phyloP scores from a whole-genome alignment of 2,797 vertebrate species.

The Sitta carolinensis region DNA sequence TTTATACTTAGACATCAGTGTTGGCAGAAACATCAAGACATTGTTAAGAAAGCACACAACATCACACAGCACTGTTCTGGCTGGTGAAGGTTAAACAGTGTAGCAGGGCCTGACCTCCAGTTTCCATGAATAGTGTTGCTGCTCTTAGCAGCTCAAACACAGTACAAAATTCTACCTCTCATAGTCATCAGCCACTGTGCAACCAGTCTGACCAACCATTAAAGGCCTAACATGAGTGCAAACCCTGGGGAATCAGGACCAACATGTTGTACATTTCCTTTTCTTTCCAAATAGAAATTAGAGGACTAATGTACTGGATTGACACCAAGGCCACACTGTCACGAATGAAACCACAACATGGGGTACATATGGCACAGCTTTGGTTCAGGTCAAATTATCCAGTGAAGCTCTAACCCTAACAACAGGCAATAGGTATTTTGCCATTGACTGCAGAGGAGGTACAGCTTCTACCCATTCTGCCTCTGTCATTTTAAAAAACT shows the following conservation, averaged over 20 bases:
- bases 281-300: background rate
- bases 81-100: background rate
- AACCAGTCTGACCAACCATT: background rate
- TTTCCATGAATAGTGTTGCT: background rate
- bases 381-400: background rate
- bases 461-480: background rate
- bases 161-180: background rate
- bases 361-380: background rate
- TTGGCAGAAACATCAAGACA: background rate
- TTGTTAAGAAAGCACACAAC: background rate
- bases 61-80: background rate
- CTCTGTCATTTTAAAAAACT: slow-evolving; percentile 32
- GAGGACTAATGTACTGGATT: background rate
- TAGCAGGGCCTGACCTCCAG: background rate
- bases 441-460: background rate
- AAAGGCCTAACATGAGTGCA: background rate
- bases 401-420: background rate
- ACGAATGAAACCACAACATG: background rate
- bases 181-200: background rate
- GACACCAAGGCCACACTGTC: background rate
- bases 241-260: background rate
- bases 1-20: background rate
- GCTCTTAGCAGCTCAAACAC: background rate
- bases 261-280: background rate
- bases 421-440: background rate